These are phyloP conservation scores for Megathymus violae DNA, from an alignment of 1,140 invertebrate genomes.

Conservation along the genomic window DNA sequence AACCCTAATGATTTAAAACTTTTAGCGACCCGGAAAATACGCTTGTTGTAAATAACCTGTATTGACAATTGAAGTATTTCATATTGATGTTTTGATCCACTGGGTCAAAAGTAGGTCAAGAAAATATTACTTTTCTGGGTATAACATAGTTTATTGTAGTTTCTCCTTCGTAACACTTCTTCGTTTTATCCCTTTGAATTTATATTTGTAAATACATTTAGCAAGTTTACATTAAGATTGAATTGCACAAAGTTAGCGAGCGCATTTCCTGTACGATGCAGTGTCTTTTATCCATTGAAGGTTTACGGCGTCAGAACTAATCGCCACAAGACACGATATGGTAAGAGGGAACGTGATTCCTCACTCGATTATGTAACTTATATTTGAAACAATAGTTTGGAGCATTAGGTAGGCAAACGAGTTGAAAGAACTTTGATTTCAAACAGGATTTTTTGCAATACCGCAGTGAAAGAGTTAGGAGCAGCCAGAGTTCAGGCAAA, in stretches of 20 bases:
- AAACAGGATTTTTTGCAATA: too few species aligned
- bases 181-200: neutral
- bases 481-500: too few species aligned
- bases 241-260: neutral
- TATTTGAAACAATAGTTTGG: too few species aligned
- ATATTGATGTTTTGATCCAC: neutral
- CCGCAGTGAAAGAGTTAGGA: too few species aligned
- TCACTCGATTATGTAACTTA: neutral
- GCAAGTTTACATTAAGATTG: neutral
- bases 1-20: neutral
- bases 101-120: neutral
- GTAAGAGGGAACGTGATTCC: neutral
- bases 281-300: constrained; percentile 12
- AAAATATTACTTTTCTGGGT: neutral
- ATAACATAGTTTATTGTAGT: too few species aligned
- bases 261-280: neutral
- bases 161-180: too few species aligned
- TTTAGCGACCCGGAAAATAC: neutral
- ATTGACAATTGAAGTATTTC: neutral
- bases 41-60: neutral
- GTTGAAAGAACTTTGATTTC: too few species aligned
- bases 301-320: constrained; percentile 1
- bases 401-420: too few species aligned
- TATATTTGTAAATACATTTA: neutral
- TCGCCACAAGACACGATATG: neutral